Evolutionary conservation across 2,888 invertebrate genomes (phyloP), one percentile per base, ranked within the genome.

Genomic region (Andrena bicolor): DNA sequence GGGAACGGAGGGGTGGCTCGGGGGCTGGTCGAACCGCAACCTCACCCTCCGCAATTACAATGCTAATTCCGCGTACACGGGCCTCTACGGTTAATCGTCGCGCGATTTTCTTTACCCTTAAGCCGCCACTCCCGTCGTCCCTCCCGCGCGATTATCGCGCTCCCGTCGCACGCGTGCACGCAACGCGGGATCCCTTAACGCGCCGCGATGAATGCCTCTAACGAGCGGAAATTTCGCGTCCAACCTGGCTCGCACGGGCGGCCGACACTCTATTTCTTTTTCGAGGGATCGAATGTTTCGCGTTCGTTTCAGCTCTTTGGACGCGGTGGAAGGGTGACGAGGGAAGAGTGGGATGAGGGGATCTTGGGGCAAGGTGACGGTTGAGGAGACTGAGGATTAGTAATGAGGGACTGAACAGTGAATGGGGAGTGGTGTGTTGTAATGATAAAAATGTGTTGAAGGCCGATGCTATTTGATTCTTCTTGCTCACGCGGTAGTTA

Each of bases 1-100:
- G 8, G 6, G 76, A 20, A 60, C n/a, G 60, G n/a, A 51, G 41
- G 66, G 72, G 60, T 35, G 81, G 77, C 49, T 72, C 68, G 23
- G 61, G 53, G 51, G 73, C 61, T 60, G 76, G 82, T 80, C 74
- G 79, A 83, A 82, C 85, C 86, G 77, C 87, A 86, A 82, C 81
- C 83, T 82, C 85, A 77, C 82, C 80, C 81, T 76, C 80, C 63
- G 80, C 86, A 87, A 88, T 88, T 88, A 86, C 87, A 78, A 88
- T 89, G 83, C 84, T 88, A 88, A 88, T 87, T 88, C 80, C 78
- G 60, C 81, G 76, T 84, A 82, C 78, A 81, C 72, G 72, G 56
- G 56, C 76, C 75, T 83, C 72, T 76, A 82, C 79, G 78, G 79
- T 84, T 88, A 86, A 88, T 88, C 74, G 87, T 80, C 77, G 83